Conservation (phyloP, 2,888 invertebrate genomes). For the Brachyptera putata region DNA sequence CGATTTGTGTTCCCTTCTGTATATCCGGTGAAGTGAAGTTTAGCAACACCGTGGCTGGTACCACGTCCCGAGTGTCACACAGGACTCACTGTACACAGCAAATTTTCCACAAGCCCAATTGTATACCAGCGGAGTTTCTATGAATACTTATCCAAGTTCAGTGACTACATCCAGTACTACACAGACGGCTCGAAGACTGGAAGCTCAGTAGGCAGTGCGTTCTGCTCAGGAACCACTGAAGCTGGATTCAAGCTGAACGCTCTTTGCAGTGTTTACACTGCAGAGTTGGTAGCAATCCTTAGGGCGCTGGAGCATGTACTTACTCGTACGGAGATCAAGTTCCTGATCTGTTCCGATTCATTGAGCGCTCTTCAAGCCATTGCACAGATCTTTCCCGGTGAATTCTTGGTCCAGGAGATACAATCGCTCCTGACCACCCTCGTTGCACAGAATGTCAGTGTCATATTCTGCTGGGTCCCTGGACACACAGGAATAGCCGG, state of each 20-base stretch:
- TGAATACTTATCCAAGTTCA: no score
- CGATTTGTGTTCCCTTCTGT: background rate
- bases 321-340: no score
- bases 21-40: background rate
- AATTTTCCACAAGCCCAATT: no score
- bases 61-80: no score
- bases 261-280: background rate
- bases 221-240: background rate
- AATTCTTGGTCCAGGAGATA: background rate
- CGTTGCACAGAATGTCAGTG: background rate
- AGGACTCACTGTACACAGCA: no score
- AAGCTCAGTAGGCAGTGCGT: background rate
- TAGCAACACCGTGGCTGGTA: no score
- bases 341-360: background rate
- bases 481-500: conserved; percentile 21
- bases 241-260: background rate
- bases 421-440: conserved; percentile 1
- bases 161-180: no score
- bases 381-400: background rate
- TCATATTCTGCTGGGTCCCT: conserved; percentile 16
- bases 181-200: background rate
- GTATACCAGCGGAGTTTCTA: no score
- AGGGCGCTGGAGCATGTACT: background rate
- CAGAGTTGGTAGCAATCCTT: background rate
- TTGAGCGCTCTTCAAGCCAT: conserved; percentile 2